phyloP scores from a whole-genome alignment of 2,797 vertebrate species.

The Lagorchestes hirsutus region DNA sequence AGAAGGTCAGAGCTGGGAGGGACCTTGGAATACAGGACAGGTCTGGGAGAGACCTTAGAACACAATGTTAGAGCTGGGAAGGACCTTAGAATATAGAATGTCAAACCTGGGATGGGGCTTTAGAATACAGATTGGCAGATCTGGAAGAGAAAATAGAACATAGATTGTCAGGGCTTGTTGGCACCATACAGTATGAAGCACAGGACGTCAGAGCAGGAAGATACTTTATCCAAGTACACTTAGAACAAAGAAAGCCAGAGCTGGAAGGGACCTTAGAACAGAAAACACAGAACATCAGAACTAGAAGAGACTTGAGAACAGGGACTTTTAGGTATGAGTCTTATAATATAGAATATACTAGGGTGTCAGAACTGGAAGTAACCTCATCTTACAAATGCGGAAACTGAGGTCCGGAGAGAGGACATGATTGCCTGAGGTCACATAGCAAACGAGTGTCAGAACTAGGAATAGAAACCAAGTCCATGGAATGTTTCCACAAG shows the following conservation, averaged over 20 bases:
- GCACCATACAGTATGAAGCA: not conserved
- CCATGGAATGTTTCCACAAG: not conserved
- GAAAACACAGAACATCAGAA: not conserved
- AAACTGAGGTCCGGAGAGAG: slow-evolving; percentile 59
- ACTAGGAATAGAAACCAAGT: not conserved
- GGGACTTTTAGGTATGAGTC: not conserved
- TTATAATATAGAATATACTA: not conserved
- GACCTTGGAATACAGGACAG: not conserved
- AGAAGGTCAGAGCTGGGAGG: not conserved
- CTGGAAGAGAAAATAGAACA: not conserved
- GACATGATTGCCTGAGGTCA: slow-evolving; percentile 57
- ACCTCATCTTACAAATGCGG: not conserved
- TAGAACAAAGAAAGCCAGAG: not conserved
- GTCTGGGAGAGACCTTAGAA: not conserved
- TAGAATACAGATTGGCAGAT: slow-evolving; percentile 15
- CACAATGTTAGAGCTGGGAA: not conserved
- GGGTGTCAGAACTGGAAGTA: slow-evolving; percentile 46
- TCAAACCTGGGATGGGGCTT: not conserved
- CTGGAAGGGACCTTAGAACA: slow-evolving; percentile 23
- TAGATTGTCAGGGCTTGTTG: not conserved
- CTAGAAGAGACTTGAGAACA: slow-evolving; percentile 21
- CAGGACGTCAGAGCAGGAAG: not conserved
- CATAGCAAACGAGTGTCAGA: not conserved
- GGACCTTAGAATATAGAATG: not conserved
- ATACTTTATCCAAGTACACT: not conserved